Base-by-base conservation (phyloP, 2,113 vertebrate genomes). In the Xyliphius kryptos region DNA sequence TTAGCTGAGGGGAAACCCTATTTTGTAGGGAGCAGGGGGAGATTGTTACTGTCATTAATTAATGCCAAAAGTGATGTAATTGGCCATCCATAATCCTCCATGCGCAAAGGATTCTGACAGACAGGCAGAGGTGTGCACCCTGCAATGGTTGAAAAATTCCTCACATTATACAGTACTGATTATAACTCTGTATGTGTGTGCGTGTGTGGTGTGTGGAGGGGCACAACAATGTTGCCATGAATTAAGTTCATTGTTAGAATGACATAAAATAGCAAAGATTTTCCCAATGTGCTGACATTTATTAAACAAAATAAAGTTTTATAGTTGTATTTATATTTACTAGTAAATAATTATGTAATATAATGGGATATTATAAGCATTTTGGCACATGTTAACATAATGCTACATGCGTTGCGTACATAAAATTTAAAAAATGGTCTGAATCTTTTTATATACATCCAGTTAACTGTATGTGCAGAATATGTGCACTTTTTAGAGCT, bases 1-100 rank as follows among this genome's bases (percentile, higher is more conserved):
- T 76, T 87, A 88, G 89, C 77, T 82, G 81, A 82, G 77, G 73
- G 76, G 81, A 75, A 70, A 62, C 58, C 47, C 62, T 75, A 76
- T 80, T 82, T 79, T 70, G 70, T 81, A 82, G 74, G 74, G 61
- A 85, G 86, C 81, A 79, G 79, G 71, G 65, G 54, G 72, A 80
- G 77, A 76, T 69, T 65, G 76, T 69, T 86, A 87, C 81, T 79
- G 74, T 85, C 69, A 76, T 82, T 74, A 77, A 79, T 87, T 84
- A 81, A 74, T 80, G 85, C 77, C 87, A 87, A 80, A 84, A 86
- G 78, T 81, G 49, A 86, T 89, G 79, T 85, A 87, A 83, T 85
- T 87, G 82, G 81, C 85, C 85, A 88, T 89, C 84, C 84, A 87
- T 89, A 88, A 88, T 85, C 85, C 75, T 77, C 82, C 81, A 81